These are phyloP conservation scores for Drepana arcuata DNA, from an alignment of 1,140 invertebrate species.

Conservation along the genomic window DNA sequence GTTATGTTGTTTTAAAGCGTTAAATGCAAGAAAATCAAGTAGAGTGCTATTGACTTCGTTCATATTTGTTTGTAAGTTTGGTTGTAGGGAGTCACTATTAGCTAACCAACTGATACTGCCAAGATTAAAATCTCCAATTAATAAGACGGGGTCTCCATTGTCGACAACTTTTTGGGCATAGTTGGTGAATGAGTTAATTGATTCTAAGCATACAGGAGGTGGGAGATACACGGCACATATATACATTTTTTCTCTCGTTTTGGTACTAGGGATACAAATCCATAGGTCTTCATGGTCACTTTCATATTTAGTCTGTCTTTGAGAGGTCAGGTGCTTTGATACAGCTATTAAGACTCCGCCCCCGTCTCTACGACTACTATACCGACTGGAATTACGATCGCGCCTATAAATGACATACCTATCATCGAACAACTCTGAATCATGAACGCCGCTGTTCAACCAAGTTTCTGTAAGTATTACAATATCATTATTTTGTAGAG, in stretches of 20 bases:
- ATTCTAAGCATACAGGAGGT: not conserved
- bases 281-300: constrained; percentile 9
- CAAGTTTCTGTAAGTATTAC: constrained; percentile 10
- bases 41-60: not conserved
- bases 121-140: not conserved
- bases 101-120: not conserved
- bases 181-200: not conserved
- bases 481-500: constrained; percentile 5
- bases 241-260: not conserved
- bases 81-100: not conserved
- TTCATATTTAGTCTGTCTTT: not conserved
- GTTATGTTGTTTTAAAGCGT: constrained; percentile 6
- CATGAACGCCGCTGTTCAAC: constrained; percentile 4
- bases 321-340: constrained; percentile 2
- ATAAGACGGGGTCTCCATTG: not conserved
- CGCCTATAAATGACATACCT: constrained; percentile 10
- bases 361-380: constrained; percentile 1
- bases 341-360: constrained; percentile 4
- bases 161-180: not conserved
- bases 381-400: constrained; percentile 10
- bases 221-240: not conserved
- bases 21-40: constrained; percentile 2
- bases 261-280: not conserved
- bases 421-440: constrained; percentile 9
- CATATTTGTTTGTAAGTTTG: not conserved